Base-by-base conservation (phyloP, 2,888 invertebrate genomes). In the Smittia sp. region DNA sequence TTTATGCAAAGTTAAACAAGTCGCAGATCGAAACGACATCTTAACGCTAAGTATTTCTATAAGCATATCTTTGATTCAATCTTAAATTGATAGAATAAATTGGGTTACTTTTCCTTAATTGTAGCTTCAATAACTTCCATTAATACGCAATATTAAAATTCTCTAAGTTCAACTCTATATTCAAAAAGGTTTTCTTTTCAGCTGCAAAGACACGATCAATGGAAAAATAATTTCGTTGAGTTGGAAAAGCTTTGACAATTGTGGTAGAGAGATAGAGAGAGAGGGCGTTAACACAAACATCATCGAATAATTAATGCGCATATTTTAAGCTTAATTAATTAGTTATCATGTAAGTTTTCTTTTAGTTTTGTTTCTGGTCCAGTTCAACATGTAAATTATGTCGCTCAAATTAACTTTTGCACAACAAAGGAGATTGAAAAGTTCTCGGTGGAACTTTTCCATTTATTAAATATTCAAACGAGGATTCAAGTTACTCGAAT, bases 71-170 rank as follows among this genome's bases (percentile, higher is more conserved):
- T 46, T 32, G 9, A 32, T 32, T 32, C 9, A 32, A 11, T 46
- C 46, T 46, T 46, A 46, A 46, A 54, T 69, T 32, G 69, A 69
- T 69, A 69, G 69, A 69, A 69, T 69, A 69, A 69, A 69, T 54
- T 69, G 69, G 69, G 69, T 27, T 69, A 58, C 18, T 58, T 69
- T 27, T 25, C 27, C 41, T 69, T 52, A 18, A 18, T 25, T 27
- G 9, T 46, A 46, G 3, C 46, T 6, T 46, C 3, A 15, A 11
- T 46, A 39, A 39, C 20, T 41, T 67, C n/a, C 20, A 65, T 32
- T 65, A 63, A 24, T 25, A 63, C 25, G 22, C 15, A 65, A 18
- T 65, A 65, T 32, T 65, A 58, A 58, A 58, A 58, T 20, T 3
- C 20, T 58, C 58, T 58, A 58, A 58, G 22, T 65, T 32, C 32